Evolutionary conservation across 1,140 invertebrate genomes (phyloP).

Genomic region (Bicyclus anynana): DNA sequence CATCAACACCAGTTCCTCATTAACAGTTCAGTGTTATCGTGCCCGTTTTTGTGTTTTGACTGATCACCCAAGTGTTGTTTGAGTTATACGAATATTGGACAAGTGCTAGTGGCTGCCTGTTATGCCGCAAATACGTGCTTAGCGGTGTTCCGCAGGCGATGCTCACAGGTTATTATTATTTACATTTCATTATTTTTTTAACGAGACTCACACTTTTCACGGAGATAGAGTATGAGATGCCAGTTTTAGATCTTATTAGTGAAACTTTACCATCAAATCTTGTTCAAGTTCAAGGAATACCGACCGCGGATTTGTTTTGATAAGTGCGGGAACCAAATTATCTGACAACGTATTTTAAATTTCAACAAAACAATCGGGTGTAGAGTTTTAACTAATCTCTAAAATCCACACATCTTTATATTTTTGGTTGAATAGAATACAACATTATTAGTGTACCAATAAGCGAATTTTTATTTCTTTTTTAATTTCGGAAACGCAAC

Average conservation of each 20-base stretch:
- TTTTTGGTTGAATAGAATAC: no score
- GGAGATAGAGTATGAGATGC: neutral
- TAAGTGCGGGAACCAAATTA: no score
- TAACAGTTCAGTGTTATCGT: conserved; percentile 65
- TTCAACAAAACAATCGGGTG: no score
- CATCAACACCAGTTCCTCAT: conserved; percentile 62
- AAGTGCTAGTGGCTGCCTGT: conserved; percentile 69
- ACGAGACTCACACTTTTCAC: conserved; percentile 40
- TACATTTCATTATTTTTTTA: conserved; percentile 42
- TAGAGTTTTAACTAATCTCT: no score
- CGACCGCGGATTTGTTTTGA: no score
- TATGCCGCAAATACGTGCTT: conserved; percentile 64
- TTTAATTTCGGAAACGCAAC: no score
- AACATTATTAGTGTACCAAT: no score
- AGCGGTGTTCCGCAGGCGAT: conserved; percentile 71
- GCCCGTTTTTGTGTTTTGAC: conserved; percentile 69
- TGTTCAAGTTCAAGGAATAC: no score
- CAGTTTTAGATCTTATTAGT: neutral
- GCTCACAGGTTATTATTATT: conserved; percentile 67
- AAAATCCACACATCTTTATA: no score
- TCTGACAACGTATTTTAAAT: no score
- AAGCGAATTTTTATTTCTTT: no score
- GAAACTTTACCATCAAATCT: no score
- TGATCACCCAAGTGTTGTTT: conserved; percentile 53
- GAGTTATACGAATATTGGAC: conserved; percentile 61